Base-by-base conservation (phyloP, 1,140 invertebrate genomes). In the Homarus americanus region DNA sequence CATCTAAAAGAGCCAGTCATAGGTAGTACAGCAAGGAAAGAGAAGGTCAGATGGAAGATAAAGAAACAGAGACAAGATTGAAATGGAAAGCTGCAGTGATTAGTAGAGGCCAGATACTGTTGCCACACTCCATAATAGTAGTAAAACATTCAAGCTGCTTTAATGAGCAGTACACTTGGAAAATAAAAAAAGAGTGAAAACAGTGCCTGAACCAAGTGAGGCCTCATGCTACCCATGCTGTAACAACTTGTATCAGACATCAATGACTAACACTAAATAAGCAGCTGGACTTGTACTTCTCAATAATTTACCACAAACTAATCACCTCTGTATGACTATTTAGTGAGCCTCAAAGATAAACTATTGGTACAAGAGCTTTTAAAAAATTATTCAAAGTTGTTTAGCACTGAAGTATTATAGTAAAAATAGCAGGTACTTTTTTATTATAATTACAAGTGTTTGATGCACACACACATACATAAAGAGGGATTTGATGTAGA, bases 221-320 rank as follows among this genome's bases (percentile, higher is more conserved):
- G 87, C 72, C 87, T 90, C 87, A 90, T 90, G 87, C 87, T 84
- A 90, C 80, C 87, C 87, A 90, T 73, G 84, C 17, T 87, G n/a
- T 53, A n/a, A 41, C n/a, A 79, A 79, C 41, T 40, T 79, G 41
- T 79, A 49, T 53, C 76, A 79, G 38, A 78, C n/a, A 69, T 69
- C n/a, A 69, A 69, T 32, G 32, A 24, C 32, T 69, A 28, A 69
- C 63, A 69, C 24, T 49, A 7, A n/a, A 17, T 17, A 90, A 90
- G 87, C 87, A 83, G 80, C 72, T 90, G 87, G 73, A 90, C 49
- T n/a, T 80, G 53, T 80, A 80, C 32, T 72, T 80, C 32, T 44
- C 24, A 28, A 4, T 9, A 53, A 53, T 44, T 44, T 44, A 76
- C 7, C 17, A 3, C 73, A 76, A 76, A 76, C 12, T 41, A 76